Evolutionary conservation across 2,113 vertebrate genomes (phyloP).

Genomic region (Sphaerodactylus townsendi): DNA sequence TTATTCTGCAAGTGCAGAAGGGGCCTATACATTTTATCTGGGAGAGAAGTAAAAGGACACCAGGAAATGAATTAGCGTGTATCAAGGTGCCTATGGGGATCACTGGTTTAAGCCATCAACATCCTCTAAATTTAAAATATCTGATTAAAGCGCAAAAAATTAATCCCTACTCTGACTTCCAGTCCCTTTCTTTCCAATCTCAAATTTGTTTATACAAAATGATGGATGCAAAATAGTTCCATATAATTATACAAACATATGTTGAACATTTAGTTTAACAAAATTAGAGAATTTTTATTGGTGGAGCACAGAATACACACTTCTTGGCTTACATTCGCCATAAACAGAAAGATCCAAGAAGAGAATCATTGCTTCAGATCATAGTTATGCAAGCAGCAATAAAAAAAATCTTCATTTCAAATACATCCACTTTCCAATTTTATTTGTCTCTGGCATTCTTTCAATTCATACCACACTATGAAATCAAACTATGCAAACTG

Average conservation of each 20-base stretch:
- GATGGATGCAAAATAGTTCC: not conserved
- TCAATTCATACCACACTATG: not conserved
- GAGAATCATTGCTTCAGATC: not conserved
- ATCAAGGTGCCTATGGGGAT: too few species aligned
- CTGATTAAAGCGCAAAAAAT: not conserved
- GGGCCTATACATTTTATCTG: too few species aligned
- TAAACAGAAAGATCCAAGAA: not conserved
- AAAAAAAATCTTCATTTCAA: not conserved
- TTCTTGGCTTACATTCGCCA: not conserved
- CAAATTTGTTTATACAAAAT: not conserved
- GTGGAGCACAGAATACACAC: not conserved
- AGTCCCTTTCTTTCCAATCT: not conserved
- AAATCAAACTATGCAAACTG: not conserved
- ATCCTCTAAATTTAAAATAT: not conserved
- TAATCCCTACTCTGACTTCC: not conserved
- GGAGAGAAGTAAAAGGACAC: too few species aligned
- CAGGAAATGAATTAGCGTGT: too few species aligned
- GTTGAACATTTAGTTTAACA: not conserved
- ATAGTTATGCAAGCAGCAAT: not conserved
- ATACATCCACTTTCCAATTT: not conserved
- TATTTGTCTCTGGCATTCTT: constrained; percentile 12
- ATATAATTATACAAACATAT: not conserved
- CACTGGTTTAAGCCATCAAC: not conserved
- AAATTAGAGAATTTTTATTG: not conserved
- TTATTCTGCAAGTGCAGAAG: too few species aligned